A percentile compares a stretch with the other conserved stretches of the same genome.
Evolutionary conservation across 2,888 invertebrate genomes (phyloP).

Genomic region (Capitulum mitella): DNA sequence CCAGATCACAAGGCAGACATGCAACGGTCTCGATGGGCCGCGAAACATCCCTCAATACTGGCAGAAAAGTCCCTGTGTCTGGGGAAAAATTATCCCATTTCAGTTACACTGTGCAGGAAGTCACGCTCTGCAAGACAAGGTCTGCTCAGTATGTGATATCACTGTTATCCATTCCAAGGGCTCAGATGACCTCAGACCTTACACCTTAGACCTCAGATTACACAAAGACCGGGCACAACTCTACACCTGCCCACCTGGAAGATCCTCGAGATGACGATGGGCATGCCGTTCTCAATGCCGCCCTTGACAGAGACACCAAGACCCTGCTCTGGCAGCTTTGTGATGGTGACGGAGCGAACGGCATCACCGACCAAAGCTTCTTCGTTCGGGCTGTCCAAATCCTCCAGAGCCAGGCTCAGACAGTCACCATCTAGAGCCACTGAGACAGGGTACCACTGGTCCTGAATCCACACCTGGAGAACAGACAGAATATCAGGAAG

Average conservation of each 20-base stretch:
- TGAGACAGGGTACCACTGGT: background rate
- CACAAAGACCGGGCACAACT: no score
- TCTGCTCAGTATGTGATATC: no score
- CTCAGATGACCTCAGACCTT: background rate
- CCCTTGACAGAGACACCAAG: conserved; percentile 98
- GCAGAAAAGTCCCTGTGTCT: no score
- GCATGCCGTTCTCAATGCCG: conserved; percentile 98
- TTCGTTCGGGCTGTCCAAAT: background rate
- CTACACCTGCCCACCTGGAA: conserved; percentile 58
- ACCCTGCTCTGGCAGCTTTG: conserved; percentile 92
- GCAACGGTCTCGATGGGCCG: no score
- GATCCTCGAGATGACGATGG: conserved; percentile 96
- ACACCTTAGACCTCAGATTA: background rate
- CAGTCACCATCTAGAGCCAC: background rate
- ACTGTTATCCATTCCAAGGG: no score
- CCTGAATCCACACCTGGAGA: background rate
- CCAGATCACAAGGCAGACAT: no score
- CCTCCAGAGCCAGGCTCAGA: background rate
- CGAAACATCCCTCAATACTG: no score
- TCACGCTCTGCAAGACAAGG: no score
- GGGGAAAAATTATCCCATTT: no score
- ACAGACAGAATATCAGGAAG: background rate
- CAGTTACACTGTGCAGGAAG: no score
- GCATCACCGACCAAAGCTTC: background rate
- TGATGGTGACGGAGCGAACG: conserved; percentile 67